Base-by-base conservation (phyloP, 23 tunicate genomes). In the Halocynthia aurantium region DNA sequence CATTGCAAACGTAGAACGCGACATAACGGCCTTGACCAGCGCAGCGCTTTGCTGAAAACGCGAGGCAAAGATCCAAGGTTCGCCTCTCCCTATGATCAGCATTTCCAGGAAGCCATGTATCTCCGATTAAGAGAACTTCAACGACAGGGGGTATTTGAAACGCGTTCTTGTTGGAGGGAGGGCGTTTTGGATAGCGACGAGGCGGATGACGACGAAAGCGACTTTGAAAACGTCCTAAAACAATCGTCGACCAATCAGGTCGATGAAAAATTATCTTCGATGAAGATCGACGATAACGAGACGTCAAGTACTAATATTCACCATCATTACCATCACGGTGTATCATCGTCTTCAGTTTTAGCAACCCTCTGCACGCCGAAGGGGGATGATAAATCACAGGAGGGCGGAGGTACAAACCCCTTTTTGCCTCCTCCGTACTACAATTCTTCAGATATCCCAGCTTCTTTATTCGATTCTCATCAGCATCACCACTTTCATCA, bases 81-180 rank as follows among this genome's bases (percentile, higher is more conserved):
- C 60, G 84, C 83, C 50, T 84, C 89, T 8, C 83, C 89, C 52
- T 84, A 61, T 57, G 89, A 84, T 61, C 89, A 72, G 61, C 63
- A 61, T n/a, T 84, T 84, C 55, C 83, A 78, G 51, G 89, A 84
- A 49, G 78, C 89, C 22, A 84, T 84, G 89, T 84, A 78, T 75
- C 44, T 84, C 13, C 77, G 89, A 22, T 54, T 84, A 22, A 61
- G 71, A 11, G 89, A 84, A 71, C 77, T 84, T 9, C 89, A 84
- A 54, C 74, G 79, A 11, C 58, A 84, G 52, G 78, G 78, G 5
- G 78, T 64, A 0, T 53, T 51, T 50, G 78, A 74, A 74, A 69
- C 66, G 19, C 69, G 69, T 12, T 52, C 73, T 19, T 62, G 70
- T 12, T 79, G 69, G 15, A 54, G 31, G 22, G 67, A 71, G 8